phyloP scores from a whole-genome alignment of 1,140 invertebrate species.

The Tetramorium parvispinum region DNA sequence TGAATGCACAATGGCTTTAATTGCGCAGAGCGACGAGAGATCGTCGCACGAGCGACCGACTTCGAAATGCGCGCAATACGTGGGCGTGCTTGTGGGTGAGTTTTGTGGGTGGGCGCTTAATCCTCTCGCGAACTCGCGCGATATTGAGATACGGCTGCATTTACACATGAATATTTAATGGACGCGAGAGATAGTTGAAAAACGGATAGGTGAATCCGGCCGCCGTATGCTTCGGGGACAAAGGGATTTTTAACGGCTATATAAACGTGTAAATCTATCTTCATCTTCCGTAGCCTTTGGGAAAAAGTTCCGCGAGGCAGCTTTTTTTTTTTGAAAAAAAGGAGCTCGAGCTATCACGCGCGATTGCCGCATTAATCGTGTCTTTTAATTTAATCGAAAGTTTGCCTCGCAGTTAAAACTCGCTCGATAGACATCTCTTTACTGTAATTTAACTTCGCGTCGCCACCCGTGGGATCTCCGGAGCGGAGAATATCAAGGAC shows the following conservation, averaged over 20 bases:
- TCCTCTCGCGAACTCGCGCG: slow-evolving; percentile 15
- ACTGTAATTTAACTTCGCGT: slow-evolving; percentile 32
- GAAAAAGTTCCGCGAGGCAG: too few species aligned
- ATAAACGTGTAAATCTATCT: background rate
- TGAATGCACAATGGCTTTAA: slow-evolving; percentile 29
- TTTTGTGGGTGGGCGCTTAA: slow-evolving; percentile 10
- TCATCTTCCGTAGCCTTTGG: background rate
- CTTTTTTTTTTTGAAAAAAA: too few species aligned
- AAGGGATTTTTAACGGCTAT: background rate
- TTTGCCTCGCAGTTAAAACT: slow-evolving; percentile 33
- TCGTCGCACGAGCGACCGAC: background rate
- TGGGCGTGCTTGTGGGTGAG: slow-evolving; percentile 32
- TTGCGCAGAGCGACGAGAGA: background rate
- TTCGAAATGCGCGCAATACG: slow-evolving; percentile 28
- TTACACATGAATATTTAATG: slow-evolving; percentile 22
- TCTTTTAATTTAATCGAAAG: slow-evolving; percentile 33
- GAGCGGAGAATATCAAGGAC: background rate
- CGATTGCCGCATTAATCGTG: slow-evolving; percentile 16
- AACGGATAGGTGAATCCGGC: background rate
- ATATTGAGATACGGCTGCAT: background rate
- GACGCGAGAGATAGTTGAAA: background rate
- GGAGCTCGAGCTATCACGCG: background rate
- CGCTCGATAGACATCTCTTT: slow-evolving; percentile 24
- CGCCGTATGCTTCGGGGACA: background rate
- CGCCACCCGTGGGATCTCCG: background rate